These are phyloP conservation scores for Chlorocebus sabaeus DNA, from an alignment of 2,113 vertebrate genomes.

Conservation along the genomic window DNA sequence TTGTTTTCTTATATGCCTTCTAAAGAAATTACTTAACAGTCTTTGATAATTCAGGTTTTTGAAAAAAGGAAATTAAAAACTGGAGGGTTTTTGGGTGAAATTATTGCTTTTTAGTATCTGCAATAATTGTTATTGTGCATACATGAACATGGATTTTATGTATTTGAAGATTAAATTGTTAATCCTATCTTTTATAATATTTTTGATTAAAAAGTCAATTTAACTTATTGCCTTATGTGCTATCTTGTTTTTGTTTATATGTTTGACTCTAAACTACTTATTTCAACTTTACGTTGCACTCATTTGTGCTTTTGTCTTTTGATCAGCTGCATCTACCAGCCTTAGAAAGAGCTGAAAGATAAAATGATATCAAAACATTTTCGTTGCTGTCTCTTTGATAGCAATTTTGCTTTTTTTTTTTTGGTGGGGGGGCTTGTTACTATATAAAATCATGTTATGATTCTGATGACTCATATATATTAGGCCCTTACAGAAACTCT, in stretches of 20 bases:
- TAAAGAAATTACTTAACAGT: background rate
- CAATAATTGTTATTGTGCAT: background rate
- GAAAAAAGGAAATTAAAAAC: background rate
- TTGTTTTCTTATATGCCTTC: background rate
- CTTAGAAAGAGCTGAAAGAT: background rate
- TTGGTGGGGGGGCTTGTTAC: accelerated
- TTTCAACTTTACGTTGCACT: background rate
- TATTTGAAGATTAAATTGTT: background rate
- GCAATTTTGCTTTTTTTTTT: background rate
- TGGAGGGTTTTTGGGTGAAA: background rate
- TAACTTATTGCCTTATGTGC: background rate
- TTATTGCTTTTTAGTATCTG: background rate
- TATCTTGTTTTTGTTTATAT: background rate
- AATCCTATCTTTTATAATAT: background rate
- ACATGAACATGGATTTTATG: background rate
- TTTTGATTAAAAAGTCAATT: slow-evolving; percentile 4
- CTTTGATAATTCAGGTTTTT: background rate
- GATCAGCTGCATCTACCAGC: background rate
- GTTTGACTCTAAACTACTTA: background rate
- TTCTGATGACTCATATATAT: background rate
- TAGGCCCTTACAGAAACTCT: background rate
- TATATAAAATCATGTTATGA: background rate
- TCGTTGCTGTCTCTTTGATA: background rate
- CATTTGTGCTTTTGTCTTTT: background rate
- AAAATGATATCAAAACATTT: background rate